These are phyloP conservation scores for Eurytoma californica DNA, from an alignment of 2,888 invertebrate species.

Conservation along the genomic window DNA sequence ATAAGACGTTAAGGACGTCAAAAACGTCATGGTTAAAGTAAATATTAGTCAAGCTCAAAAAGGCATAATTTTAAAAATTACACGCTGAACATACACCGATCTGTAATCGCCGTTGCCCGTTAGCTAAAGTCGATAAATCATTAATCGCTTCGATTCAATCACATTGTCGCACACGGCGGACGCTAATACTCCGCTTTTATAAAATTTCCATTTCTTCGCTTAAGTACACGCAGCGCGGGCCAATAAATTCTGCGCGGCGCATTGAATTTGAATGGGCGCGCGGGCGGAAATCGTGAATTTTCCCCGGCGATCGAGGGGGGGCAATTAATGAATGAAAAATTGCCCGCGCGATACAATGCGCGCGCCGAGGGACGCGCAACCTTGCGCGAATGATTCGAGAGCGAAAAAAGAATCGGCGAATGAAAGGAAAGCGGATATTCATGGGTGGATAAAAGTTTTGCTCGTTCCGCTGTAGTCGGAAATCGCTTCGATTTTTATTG, in stretches of 20 bases:
- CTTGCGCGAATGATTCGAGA: too few species aligned
- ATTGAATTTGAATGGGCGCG: background rate
- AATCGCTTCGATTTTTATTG: too few species aligned
- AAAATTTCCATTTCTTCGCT: background rate
- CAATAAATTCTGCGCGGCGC: background rate
- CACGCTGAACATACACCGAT: background rate
- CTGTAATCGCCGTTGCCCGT: background rate
- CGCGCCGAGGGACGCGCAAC: too few species aligned
- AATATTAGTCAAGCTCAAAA: background rate
- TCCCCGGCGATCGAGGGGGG: background rate
- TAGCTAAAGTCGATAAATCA: background rate
- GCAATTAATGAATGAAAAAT: too few species aligned
- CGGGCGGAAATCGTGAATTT: slow-evolving; percentile 3
- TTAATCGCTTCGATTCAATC: background rate
- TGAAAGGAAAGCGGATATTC: too few species aligned
- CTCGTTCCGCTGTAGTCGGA: too few species aligned
- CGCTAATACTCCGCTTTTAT: background rate
- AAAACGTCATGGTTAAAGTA: background rate
- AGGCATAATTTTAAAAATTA: background rate
- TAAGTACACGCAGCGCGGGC: background rate
- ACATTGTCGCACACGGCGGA: background rate
- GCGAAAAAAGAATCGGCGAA: too few species aligned
- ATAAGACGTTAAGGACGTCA: background rate
- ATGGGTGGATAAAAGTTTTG: too few species aligned
- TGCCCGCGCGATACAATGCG: too few species aligned